A percentile compares a stretch with the other conserved stretches of the same genome.
phyloP scores from a whole-genome alignment of 2,113 vertebrate species.

The Bos javanicus region DNA sequence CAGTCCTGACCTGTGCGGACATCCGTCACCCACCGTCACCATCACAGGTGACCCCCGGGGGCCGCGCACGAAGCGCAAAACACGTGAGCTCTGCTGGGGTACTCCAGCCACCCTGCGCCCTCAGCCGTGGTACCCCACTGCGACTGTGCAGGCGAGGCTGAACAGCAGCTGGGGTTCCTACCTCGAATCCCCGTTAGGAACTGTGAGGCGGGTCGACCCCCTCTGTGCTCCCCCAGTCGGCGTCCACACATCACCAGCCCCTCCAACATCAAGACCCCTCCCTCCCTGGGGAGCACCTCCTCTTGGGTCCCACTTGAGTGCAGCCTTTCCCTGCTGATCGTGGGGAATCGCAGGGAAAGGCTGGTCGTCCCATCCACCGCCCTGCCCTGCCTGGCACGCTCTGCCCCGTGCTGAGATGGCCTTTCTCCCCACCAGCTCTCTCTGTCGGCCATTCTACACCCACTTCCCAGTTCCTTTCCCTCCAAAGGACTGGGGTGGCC shows the following conservation, averaged over 20 bases:
- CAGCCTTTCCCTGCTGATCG: accelerated
- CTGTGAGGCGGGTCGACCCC: accelerated
- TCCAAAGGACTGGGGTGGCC: not conserved
- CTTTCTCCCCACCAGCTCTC: accelerated
- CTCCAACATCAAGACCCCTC: no score
- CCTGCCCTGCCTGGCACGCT: not conserved
- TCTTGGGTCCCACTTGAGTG: accelerated
- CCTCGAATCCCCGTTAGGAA: not conserved
- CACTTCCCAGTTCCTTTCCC: not conserved
- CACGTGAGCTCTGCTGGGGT: accelerated
- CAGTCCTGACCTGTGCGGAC: accelerated
- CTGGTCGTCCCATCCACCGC: not conserved
- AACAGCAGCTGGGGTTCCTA: accelerated
- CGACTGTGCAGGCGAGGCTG: not conserved
- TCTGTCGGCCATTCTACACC: accelerated
- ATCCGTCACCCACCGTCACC: accelerated
- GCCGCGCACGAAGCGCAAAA: accelerated
- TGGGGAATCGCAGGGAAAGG: not conserved
- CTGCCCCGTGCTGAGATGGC: not conserved
- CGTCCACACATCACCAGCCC: accelerated
- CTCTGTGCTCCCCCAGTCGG: accelerated
- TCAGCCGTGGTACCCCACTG: not conserved
- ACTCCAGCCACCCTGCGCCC: accelerated
- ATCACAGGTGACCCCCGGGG: not conserved
- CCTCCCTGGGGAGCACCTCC: accelerated